Percentiles rank a stretch among this genome's conserved stretches.
These are phyloP conservation scores for Pseudomyrmex concolor DNA, from an alignment of 1,140 invertebrate species.

Conservation along the genomic window DNA sequence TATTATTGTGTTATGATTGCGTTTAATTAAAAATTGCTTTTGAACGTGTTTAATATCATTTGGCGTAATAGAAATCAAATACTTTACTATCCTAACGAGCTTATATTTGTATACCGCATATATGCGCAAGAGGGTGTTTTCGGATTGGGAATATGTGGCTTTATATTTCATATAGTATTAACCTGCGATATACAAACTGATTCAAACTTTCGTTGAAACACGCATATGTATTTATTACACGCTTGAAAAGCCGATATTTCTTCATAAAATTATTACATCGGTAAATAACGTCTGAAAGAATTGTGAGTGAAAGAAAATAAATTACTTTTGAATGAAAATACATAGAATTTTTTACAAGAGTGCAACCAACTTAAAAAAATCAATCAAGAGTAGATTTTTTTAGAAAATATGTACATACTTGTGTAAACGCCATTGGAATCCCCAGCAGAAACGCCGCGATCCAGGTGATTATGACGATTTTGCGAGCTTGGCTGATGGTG, in stretches of 20 bases:
- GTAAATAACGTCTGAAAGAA: too few relatives aligned
- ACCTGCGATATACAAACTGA: too few relatives aligned
- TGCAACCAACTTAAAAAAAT: neutral
- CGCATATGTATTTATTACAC: too few relatives aligned
- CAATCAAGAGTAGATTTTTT: neutral
- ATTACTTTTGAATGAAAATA: neutral
- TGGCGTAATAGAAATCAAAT: neutral
- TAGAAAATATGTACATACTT: constrained; percentile 81
- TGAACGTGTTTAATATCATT: neutral
- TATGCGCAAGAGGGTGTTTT: neutral
- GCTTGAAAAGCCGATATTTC: too few relatives aligned
- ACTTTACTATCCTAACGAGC: neutral
- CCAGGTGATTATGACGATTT: constrained; percentile 89
- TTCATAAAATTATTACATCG: too few relatives aligned
- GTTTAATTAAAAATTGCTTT: neutral
- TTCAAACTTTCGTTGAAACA: too few relatives aligned
- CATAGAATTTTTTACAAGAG: neutral
- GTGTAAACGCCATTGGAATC: constrained; percentile 86
- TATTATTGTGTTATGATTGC: neutral
- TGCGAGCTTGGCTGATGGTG: constrained; percentile 89
- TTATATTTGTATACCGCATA: neutral
- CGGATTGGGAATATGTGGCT: too few relatives aligned
- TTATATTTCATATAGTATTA: too few relatives aligned
- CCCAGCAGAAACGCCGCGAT: constrained; percentile 87
- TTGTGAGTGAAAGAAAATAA: too few relatives aligned